Base-by-base conservation (phyloP, 1,140 invertebrate species). In the Drosophila busckii region DNA sequence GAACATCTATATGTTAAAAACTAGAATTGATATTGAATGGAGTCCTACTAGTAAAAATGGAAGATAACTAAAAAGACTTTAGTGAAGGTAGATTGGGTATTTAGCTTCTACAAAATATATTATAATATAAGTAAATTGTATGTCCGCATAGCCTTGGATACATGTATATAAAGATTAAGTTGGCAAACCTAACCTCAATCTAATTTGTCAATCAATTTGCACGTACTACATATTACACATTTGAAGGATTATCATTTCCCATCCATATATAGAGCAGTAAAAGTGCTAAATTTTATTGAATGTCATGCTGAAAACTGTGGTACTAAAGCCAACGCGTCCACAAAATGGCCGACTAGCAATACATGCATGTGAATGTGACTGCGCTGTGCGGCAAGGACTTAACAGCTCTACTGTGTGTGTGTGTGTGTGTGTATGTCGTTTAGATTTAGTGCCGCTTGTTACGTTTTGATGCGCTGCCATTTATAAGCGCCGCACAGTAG, bases 361-460 rank as follows among this genome's bases (percentile, higher is more conserved):
- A 55, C 28, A 37, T 54, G 38, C 20, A 45, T 60, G 32, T 25
- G 55, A 41, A 31, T 58, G 48, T 44, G 48, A 38, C 67, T 65
- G 50, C 26, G 29, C 55, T 80, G 68, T 71, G 45, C 34, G 58
- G 28, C 49, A 53, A 25, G 48, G 49, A 80, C 73, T 78, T 78
- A 80, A 80, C 73, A 73, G 73, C 73, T 71, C 56, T 32, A 46
- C 69, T 19, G 19, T 17, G 22, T 40, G 41, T 38, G 26, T 45
- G 35, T 46, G 42, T 46, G 55, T 38, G 19, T 56, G 34, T 60
- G 62, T 65, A 55, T 56, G 70, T 66, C 75, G 65, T 70, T 82
- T 82, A 82, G 75, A 82, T 82, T 82, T 82, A 82, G 75, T 82
- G 75, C 69, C 69, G 75, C 75, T 82, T 82, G 75, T 82, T 82